Base-by-base conservation (phyloP, 2,888 invertebrate genomes). In the Proisotoma minuta region DNA sequence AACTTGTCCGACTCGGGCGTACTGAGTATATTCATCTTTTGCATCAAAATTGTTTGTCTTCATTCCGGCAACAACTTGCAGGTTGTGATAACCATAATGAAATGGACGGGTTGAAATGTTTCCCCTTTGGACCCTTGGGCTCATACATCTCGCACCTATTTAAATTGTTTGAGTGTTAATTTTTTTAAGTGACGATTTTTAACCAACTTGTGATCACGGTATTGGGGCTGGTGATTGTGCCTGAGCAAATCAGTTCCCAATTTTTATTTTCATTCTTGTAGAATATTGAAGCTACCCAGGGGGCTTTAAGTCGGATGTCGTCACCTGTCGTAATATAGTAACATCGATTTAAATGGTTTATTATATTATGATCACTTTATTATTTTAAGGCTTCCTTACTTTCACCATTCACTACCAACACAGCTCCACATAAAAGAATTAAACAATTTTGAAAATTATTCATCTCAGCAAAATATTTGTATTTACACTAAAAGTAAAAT, bases 211-310 rank as follows among this genome's bases (percentile, higher is more conserved):
- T 68, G 12, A 68, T 60, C 1, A 68, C 59, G 23, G 65, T 61
- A n/a, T 49, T 63, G 3, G 60, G 23, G n/a, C 61, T 49, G 1
- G 68, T 68, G 23, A 68, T 61, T 3, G 68, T 63, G 39, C 61
- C 68, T 23, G 59, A 61, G 52, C 68, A 68, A 12, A 68, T 43
- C 22, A 58, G 63, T 27, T 65, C 57, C 65, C 63, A 68, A 20
- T 40, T 12, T 18, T 26, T 20, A 12, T 47, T 49, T 20, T 47
- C 23, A 29, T 58, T 59, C 52, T 60, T 60, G 4, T 43, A 24
- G 26, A 65, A 68, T 8, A 68, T 68, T 1, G 68, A 65, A n/a
- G 68, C 68, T 1, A 60, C 57, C 68, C 68, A 68, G 3, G 68
- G 68, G 2, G 65, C 63, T n/a, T 57, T 58, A 22, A 68, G 28